These are phyloP conservation scores for Amiota mariae DNA, from an alignment of 2,888 invertebrate species.

Conservation along the genomic window DNA sequence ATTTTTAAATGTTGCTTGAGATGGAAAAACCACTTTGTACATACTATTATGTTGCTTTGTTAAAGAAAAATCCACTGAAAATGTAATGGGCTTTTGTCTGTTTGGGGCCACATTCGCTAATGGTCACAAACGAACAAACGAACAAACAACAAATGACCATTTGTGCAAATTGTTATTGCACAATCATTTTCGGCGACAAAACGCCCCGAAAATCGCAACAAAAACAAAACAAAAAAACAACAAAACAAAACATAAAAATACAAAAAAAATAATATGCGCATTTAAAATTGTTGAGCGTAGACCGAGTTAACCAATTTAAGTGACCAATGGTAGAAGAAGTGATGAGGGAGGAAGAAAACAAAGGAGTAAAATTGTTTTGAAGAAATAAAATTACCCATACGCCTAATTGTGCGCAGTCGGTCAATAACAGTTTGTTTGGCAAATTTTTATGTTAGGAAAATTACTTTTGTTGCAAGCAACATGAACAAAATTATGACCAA, in stretches of 20 bases:
- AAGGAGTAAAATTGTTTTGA: too few species aligned
- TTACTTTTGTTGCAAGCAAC: conserved; percentile 37
- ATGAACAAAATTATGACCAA: conserved; percentile 3
- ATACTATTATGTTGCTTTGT: too few species aligned
- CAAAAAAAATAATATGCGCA: conserved; percentile 12
- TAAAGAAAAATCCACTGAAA: too few species aligned
- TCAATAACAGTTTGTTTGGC: conserved; percentile 61
- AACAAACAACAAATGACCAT: conserved; percentile 51
- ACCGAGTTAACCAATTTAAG: neutral
- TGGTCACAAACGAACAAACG: conserved; percentile 48
- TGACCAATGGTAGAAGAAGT: neutral
- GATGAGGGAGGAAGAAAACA: too few species aligned
- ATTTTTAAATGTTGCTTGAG: too few species aligned
- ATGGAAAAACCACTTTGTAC: too few species aligned
- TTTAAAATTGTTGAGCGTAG: too few species aligned
- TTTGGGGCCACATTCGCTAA: conserved; percentile 34
- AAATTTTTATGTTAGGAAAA: conserved; percentile 48
- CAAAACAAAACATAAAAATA: conserved; percentile 37
- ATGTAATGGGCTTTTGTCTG: conserved; percentile 8
- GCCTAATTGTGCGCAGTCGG: conserved; percentile 56
- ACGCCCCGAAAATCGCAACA: too few species aligned
- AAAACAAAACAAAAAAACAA: conserved; percentile 35
- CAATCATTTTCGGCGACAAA: conserved; percentile 56
- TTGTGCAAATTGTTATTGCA: conserved; percentile 71
- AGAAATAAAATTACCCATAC: conserved; percentile 47